phyloP scores from a whole-genome alignment of 2,888 invertebrate genomes.

The Plebejus melissa region DNA sequence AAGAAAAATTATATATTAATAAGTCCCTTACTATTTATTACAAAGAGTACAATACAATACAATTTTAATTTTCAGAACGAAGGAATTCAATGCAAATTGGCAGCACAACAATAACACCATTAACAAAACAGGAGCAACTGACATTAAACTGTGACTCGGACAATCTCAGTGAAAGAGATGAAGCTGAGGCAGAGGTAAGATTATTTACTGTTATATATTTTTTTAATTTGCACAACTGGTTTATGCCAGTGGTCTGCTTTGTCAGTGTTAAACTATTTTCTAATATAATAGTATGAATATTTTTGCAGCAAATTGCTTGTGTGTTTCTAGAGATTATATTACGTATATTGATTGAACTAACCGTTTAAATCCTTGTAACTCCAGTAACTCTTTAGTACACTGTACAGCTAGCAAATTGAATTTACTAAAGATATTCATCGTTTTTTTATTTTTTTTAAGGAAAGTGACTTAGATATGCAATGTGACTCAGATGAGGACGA shows the following conservation, averaged over 20 bases:
- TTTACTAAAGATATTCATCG: background rate
- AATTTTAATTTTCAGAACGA: conserved; percentile 52
- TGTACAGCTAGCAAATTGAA: too few species aligned
- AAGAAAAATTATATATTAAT: too few species aligned
- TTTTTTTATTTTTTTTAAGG: conserved; percentile 44
- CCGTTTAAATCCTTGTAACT: too few species aligned
- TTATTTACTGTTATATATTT: background rate
- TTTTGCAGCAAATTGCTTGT: too few species aligned
- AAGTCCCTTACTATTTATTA: too few species aligned
- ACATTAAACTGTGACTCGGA: conserved; percentile 84
- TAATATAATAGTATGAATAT: too few species aligned
- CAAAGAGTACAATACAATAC: background rate
- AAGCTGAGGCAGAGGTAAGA: conserved; percentile 86
- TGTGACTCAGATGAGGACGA: conserved; percentile 74
- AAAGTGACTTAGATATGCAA: conserved; percentile 76
- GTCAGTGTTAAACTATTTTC: too few species aligned
- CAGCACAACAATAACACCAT: conserved; percentile 81
- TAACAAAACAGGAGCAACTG: conserved; percentile 72
- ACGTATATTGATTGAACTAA: too few species aligned
- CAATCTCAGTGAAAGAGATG: conserved; percentile 86
- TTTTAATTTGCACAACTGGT: background rate
- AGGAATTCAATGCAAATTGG: conserved; percentile 82
- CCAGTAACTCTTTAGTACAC: too few species aligned
- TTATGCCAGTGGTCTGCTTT: too few species aligned
- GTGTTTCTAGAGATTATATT: too few species aligned